These are phyloP conservation scores for Abrostola triplasia DNA, from an alignment of 2,888 invertebrate species.

Conservation along the genomic window DNA sequence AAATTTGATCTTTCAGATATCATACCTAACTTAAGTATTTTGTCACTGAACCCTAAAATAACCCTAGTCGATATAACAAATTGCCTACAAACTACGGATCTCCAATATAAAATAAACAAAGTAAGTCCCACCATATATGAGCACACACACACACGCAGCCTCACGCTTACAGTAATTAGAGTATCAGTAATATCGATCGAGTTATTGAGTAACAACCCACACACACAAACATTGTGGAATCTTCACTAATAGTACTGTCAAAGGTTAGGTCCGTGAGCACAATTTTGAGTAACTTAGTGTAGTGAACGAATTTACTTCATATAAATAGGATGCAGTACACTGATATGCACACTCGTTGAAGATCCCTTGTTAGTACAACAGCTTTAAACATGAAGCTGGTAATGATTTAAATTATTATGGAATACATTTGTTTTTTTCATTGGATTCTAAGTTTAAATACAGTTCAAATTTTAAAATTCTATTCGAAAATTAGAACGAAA, in stretches of 20 bases:
- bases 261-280: constrained; percentile 84
- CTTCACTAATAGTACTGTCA: constrained; percentile 70
- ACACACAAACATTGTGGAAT: constrained; percentile 60
- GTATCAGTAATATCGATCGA: constrained; percentile 78
- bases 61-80: neutral
- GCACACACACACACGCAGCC: constrained; percentile 50
- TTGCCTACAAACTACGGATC: constrained; percentile 42
- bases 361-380: constrained; percentile 71
- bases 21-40: neutral
- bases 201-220: constrained; percentile 74
- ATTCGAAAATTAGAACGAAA: neutral
- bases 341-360: constrained; percentile 74
- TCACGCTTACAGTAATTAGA: constrained; percentile 73
- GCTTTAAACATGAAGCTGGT: constrained; percentile 86
- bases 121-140: constrained; percentile 56
- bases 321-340: constrained; percentile 81
- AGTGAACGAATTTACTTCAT: constrained; percentile 83
- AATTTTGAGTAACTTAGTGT: constrained; percentile 73
- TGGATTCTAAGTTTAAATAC: neutral
- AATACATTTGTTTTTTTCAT: neutral
- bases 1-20: too few relatives aligned
- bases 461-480: constrained; percentile 8
- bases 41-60: constrained; percentile 1
- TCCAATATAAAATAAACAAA: constrained; percentile 58
- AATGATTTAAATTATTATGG: constrained; percentile 54